phyloP scores from a whole-genome alignment of 92 coral and sea anemone genomes.

The Epizoanthus scotinus region DNA sequence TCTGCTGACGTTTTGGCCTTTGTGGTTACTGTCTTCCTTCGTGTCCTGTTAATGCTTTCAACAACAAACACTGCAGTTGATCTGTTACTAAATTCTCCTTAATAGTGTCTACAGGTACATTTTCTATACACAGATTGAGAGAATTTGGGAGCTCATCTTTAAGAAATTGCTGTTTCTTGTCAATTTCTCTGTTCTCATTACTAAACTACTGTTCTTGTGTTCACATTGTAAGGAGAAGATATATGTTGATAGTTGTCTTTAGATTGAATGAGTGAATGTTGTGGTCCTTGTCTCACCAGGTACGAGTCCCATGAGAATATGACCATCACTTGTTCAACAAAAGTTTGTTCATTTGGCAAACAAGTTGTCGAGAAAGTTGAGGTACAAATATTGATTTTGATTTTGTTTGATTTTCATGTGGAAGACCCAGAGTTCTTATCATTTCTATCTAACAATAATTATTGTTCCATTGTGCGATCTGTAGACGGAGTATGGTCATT shows the following conservation, averaged over 20 bases:
- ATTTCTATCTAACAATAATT: not conserved
- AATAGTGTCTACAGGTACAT: no score
- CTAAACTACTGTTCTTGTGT: no score
- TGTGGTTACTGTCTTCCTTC: no score
- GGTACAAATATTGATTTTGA: conserved; percentile 43
- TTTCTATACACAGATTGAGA: no score
- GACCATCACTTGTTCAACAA: conserved; percentile 98
- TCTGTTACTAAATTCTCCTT: no score
- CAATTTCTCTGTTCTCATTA: no score
- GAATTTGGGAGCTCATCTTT: no score
- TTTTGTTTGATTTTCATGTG: not conserved
- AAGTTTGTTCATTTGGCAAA: conserved; percentile 99
- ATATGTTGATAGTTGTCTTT: not conserved
- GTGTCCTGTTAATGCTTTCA: no score
- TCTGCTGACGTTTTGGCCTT: no score
- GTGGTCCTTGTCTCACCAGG: conserved; percentile 36
- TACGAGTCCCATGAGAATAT: conserved; percentile 97
- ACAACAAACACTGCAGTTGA: no score
- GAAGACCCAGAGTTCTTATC: not conserved
- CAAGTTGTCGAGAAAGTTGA: conserved; percentile 99
- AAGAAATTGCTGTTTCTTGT: no score
- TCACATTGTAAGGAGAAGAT: not conserved
- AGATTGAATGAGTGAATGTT: not conserved
- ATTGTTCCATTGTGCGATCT: conserved; percentile 1
- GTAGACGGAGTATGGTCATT: conserved; percentile 97